Conservation (phyloP, 2,888 invertebrate species). For the Brachypterus glaber region DNA sequence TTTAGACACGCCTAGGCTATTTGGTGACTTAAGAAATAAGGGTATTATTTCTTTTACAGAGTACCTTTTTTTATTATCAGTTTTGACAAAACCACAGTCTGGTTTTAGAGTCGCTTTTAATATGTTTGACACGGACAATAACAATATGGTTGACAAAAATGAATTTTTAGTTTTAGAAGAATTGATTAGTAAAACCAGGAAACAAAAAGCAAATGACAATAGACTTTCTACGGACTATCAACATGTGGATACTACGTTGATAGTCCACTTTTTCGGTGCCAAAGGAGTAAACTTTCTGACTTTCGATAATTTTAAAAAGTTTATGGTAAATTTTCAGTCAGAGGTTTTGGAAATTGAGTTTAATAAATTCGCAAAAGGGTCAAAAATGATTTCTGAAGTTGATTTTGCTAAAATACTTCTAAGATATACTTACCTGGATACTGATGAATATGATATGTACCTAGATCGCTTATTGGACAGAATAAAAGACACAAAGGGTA, state of each 20-base stretch:
- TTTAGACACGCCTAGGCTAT: conserved; percentile 71
- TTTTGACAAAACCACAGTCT: conserved; percentile 85
- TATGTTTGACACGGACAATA: conserved; percentile 95
- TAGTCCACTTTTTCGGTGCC: conserved; percentile 85
- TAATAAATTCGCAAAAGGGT: conserved; percentile 81
- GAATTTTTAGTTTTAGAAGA: conserved; percentile 92
- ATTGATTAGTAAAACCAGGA: conserved; percentile 76
- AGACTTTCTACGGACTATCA: conserved; percentile 49
- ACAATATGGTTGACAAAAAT: conserved; percentile 84
- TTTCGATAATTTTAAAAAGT: conserved; percentile 80
- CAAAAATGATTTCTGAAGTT: conserved; percentile 68
- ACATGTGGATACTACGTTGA: conserved; percentile 70
- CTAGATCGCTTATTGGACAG: conserved; percentile 70
- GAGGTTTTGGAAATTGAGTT: conserved; percentile 90
- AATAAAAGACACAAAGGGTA: conserved; percentile 62
- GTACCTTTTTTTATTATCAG: conserved; percentile 87
- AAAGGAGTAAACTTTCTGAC: conserved; percentile 73
- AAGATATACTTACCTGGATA: conserved; percentile 73
- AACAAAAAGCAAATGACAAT: conserved; percentile 56
- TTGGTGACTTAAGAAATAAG: conserved; percentile 73
- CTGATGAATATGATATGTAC: conserved; percentile 78
- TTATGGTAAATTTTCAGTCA: conserved; percentile 89
- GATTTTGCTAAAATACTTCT: conserved; percentile 88
- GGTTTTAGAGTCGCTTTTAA: conserved; percentile 93
- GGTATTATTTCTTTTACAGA: conserved; percentile 92